Evolutionary conservation across 64 coral and sea anemone genomes (phyloP).

Genomic region (Trachythela sp.): DNA sequence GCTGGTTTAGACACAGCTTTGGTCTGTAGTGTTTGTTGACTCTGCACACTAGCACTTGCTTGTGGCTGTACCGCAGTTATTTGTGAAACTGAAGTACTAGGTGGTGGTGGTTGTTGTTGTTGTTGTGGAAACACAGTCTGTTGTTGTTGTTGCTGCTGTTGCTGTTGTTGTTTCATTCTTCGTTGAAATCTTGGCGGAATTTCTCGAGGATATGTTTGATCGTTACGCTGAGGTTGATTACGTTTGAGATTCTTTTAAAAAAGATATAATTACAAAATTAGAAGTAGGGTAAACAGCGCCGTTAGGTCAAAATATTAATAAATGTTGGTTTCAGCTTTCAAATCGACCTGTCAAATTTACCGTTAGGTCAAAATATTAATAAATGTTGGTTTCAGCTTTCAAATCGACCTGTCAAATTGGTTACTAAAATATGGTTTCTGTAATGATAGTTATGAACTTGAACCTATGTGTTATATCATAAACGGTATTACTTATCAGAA

Average conservation of each 20-base stretch:
- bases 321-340: too few relatives aligned
- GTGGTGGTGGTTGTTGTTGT: too few relatives aligned
- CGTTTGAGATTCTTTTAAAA: slow-evolving; percentile 62
- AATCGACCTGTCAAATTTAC: too few relatives aligned
- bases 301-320: too few relatives aligned
- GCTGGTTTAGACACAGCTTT: slow-evolving; percentile 39
- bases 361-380: too few relatives aligned
- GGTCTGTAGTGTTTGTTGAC: slow-evolving; percentile 33
- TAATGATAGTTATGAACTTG: too few relatives aligned
- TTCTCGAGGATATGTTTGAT: slow-evolving; percentile 91
- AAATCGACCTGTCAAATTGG: too few relatives aligned
- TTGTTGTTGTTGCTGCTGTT: slow-evolving; percentile 63
- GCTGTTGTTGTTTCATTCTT: slow-evolving; percentile 76
- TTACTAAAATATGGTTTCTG: too few relatives aligned
- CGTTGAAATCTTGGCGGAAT: slow-evolving; percentile 93
- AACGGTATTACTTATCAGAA: too few relatives aligned
- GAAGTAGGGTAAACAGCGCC: neutral
- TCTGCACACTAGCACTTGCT: neutral
- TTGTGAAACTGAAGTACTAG: slow-evolving; percentile 45
- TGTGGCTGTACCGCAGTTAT: slow-evolving; percentile 24
- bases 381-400: too few relatives aligned
- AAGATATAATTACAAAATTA: neutral
- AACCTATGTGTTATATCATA: too few relatives aligned
- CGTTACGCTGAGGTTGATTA: slow-evolving; percentile 85
- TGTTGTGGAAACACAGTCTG: slow-evolving; percentile 16